Evolutionary conservation across 2,113 vertebrate genomes (phyloP).

Genomic region (Apaloderma vittatum): DNA sequence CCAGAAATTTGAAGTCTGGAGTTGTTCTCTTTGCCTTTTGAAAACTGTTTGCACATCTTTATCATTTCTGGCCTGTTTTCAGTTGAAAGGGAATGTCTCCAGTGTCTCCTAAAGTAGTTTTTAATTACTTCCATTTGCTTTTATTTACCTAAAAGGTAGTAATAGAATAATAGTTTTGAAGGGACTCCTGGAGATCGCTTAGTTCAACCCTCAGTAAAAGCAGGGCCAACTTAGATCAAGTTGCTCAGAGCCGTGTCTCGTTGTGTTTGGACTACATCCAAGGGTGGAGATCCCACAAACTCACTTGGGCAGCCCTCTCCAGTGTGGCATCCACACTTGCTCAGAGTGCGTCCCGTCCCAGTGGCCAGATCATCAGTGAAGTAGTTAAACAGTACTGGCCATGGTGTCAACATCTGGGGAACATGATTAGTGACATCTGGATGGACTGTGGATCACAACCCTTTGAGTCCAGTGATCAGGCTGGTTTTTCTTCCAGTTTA

Average conservation of each 20-base stretch:
- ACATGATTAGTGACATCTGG: neutral
- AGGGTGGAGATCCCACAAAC: neutral
- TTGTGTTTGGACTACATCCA: neutral
- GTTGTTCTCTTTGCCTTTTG: neutral
- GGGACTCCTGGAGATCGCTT: neutral
- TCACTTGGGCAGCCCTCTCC: neutral
- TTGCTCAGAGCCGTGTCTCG: neutral
- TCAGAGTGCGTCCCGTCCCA: neutral
- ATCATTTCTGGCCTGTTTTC: neutral
- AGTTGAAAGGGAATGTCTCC: neutral
- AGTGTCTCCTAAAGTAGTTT: neutral
- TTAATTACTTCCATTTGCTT: neutral
- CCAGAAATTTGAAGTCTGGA: neutral
- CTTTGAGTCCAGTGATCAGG: neutral
- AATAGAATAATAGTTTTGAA: neutral
- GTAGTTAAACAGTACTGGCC: neutral
- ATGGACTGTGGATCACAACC: neutral
- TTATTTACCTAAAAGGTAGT: neutral
- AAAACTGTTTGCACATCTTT: neutral
- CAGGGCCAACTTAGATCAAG: neutral
- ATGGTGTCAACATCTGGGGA: neutral
- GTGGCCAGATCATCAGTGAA: neutral
- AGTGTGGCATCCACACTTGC: neutral
- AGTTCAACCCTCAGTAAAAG: neutral
- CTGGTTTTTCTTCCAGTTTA: neutral